These are phyloP conservation scores for Troilus luridus DNA, from an alignment of 2,888 invertebrate genomes.

Conservation along the genomic window DNA sequence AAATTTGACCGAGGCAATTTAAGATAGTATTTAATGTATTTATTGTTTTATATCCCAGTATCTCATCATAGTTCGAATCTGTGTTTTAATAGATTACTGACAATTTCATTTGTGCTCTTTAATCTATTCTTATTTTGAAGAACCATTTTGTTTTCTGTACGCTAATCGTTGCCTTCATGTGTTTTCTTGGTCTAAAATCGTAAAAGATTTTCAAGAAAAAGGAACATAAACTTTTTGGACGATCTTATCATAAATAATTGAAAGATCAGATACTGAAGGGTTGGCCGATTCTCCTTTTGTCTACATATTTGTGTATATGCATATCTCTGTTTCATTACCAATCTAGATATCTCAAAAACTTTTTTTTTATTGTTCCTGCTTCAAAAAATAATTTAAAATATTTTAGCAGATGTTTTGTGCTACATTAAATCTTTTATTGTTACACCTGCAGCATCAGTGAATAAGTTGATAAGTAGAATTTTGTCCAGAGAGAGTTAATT, in stretches of 20 bases:
- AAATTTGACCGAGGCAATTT: too few species aligned
- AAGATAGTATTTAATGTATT: not conserved
- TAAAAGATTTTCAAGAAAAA: not conserved
- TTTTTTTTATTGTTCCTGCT: too few species aligned
- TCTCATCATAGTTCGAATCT: not conserved
- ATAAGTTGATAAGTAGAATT: too few species aligned
- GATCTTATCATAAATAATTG: not conserved
- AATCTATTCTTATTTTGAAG: too few species aligned
- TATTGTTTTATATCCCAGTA: not conserved
- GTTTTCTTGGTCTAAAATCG: not conserved
- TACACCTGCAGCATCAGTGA: too few species aligned
- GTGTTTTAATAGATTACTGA: not conserved
- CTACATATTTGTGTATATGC: not conserved
- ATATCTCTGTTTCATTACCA: too few species aligned
- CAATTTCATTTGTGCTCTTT: too few species aligned
- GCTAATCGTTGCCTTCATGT: not conserved
- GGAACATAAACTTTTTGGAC: not conserved
- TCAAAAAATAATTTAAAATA: too few species aligned
- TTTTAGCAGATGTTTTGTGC: not conserved
- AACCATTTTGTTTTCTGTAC: too few species aligned
- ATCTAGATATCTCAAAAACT: too few species aligned
- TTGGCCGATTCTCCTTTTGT: not conserved
- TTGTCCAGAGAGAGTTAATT: too few species aligned
- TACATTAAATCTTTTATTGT: not conserved
- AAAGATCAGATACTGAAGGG: too few species aligned